These are phyloP conservation scores for Hiodon tergisus DNA, from an alignment of 2,113 vertebrate genomes.

Conservation along the genomic window DNA sequence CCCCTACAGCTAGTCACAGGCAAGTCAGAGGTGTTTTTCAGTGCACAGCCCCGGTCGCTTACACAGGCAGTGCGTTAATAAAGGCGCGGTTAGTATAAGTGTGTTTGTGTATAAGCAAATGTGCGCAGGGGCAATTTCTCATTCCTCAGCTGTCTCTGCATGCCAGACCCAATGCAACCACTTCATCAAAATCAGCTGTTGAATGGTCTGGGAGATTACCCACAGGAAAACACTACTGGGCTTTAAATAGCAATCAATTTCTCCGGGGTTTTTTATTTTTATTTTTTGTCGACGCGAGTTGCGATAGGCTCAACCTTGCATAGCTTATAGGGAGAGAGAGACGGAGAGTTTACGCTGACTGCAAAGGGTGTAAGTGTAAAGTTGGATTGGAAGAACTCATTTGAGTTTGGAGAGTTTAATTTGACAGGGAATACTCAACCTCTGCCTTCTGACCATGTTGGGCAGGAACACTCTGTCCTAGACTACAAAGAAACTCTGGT, in stretches of 20 bases:
- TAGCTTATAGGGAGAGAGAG: conserved; percentile 31
- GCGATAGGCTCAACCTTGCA: conserved; percentile 41
- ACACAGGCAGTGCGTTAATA: no score
- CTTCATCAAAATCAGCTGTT: conserved; percentile 56
- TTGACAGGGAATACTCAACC: no score
- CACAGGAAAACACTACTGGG: conserved; percentile 46
- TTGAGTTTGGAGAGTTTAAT: not conserved
- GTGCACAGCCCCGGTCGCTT: no score
- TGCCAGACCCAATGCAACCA: conserved; percentile 36
- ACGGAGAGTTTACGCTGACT: no score
- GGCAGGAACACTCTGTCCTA: not conserved
- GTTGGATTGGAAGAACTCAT: not conserved
- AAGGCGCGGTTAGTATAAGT: no score
- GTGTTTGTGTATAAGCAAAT: no score
- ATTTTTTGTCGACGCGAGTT: conserved; percentile 32
- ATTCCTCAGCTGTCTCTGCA: conserved; percentile 39
- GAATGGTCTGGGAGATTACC: conserved; percentile 53
- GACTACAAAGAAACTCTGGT: no score
- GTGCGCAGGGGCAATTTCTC: conserved; percentile 6
- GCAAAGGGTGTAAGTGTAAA: no score
- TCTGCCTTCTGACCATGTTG: not conserved
- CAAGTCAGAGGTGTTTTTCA: no score
- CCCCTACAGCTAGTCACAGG: no score
- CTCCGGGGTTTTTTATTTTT: conserved; percentile 34
- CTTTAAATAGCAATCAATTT: conserved; percentile 55